Base-by-base conservation (phyloP, 1,140 invertebrate genomes). In the Papilio aristodemus region DNA sequence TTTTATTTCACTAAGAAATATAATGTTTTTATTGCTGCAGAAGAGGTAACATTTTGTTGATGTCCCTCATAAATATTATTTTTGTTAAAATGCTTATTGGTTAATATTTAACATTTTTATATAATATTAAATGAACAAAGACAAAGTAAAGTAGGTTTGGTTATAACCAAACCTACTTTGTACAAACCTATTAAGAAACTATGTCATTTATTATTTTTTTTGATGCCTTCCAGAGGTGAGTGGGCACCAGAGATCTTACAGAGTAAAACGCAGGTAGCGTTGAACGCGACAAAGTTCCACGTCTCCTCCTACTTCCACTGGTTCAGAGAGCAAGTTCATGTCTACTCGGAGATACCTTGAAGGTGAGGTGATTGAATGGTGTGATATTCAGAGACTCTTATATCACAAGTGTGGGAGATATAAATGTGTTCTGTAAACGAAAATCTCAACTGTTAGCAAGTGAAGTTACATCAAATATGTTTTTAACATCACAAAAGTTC, bases 161-260 rank as follows among this genome's bases (percentile, higher is more conserved):
- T n/a, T n/a, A n/a, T n/a, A n/a, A n/a, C n/a, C n/a, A n/a, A n/a
- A n/a, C n/a, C n/a, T n/a, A n/a, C n/a, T n/a, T n/a, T n/a, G n/a
- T n/a, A n/a, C n/a, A n/a, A n/a, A 32, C 2, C 27, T 32, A 6
- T 32, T 2, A 32, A 6, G 2, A 32, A 6, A 2, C 27, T 6
- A 32, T 32, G 27, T 6, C 2, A 32, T 32, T 6, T 32, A 32
- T 2, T 32, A 32, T 3, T 32, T 2, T 32, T 32, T 32, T 32
- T 32, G 27, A 6, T 70, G 67, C 67, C 66, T 94, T 94, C 54
- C 89, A 96, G 95, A 63, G 95, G 95, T 8, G 93, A 95, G 72
- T 92, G 95, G 78, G 95, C 95, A 57, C 95, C 95, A 37, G 95
- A 95, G 84, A 95, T 94, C 80, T 91, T 96, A 13, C 94, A 94